Conservation (phyloP, 2,888 invertebrate genomes). For the Gerris lacustris region DNA sequence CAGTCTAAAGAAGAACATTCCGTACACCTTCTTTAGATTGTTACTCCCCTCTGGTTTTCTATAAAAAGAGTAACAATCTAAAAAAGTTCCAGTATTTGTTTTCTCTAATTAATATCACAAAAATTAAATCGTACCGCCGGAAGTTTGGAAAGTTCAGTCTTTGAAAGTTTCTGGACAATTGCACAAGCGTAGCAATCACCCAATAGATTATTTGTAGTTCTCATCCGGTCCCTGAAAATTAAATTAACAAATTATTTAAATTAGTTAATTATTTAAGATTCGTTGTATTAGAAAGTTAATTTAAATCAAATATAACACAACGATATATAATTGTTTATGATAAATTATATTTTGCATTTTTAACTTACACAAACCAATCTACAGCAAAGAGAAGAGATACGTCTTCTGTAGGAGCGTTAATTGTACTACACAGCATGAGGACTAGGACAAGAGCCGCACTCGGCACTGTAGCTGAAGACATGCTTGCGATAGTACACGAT, state of each 20-base stretch:
- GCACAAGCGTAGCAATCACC: constrained; percentile 81
- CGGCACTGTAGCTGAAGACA: constrained; percentile 77
- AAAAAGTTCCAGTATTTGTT: too few relatives aligned
- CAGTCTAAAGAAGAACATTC: too few relatives aligned
- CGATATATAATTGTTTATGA: neutral
- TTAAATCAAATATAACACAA: neutral
- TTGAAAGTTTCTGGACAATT: constrained; percentile 68
- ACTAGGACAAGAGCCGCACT: constrained; percentile 72
- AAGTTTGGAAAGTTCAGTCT: constrained; percentile 57
- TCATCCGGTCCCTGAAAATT: constrained; percentile 59
- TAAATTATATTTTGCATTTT: too few relatives aligned
- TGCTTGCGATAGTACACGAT: constrained; percentile 74
- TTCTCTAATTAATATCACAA: too few relatives aligned
- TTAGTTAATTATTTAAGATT: neutral
- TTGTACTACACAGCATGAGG: constrained; percentile 65
- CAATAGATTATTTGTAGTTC: constrained; percentile 77
- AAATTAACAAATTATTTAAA: constrained; percentile 8
- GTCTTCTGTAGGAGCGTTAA: constrained; percentile 69
- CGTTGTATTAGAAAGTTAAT: neutral
- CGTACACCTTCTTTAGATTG: too few relatives aligned
- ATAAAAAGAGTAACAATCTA: too few relatives aligned
- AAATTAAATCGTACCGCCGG: neutral
- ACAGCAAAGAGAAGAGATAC: constrained; percentile 72
- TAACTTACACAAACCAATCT: constrained; percentile 80
- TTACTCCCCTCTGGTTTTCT: too few relatives aligned